Evolutionary conservation across 2,888 invertebrate species (phyloP).

Genomic region (Panopea generosa): DNA sequence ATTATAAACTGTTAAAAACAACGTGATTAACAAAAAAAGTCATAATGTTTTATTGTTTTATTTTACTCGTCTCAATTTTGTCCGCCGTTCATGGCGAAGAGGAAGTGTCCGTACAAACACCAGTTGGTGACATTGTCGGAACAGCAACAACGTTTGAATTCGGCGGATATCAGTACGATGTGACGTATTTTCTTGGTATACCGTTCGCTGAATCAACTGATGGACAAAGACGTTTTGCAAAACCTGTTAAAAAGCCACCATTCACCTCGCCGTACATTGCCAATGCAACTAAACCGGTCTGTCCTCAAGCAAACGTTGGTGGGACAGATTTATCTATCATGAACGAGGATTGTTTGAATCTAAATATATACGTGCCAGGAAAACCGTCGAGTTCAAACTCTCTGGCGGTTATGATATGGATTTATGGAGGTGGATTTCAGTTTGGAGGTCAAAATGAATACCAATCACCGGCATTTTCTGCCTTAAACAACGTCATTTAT

Average conservation of each 20-base stretch:
- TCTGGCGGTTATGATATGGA: conserved; percentile 20
- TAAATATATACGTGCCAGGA: conserved; percentile 32
- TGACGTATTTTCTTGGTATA: conserved; percentile 22
- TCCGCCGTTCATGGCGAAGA: not conserved
- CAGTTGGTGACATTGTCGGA: conserved; percentile 26
- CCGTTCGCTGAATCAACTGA: conserved; percentile 33
- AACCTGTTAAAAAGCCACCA: conserved; percentile 23
- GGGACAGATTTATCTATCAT: not conserved
- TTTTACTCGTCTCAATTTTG: too few species aligned
- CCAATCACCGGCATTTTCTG: not conserved
- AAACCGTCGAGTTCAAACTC: not conserved
- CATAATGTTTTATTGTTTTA: too few species aligned
- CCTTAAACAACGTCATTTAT: conserved; percentile 11
- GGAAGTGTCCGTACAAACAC: conserved; percentile 14
- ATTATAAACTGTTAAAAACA: too few species aligned
- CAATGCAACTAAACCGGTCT: not conserved
- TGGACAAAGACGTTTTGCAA: conserved; percentile 20
- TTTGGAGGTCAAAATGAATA: conserved; percentile 1
- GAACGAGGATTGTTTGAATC: conserved; percentile 35
- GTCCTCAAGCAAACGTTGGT: conserved; percentile 17
- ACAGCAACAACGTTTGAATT: not conserved
- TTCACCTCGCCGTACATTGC: conserved; percentile 17
- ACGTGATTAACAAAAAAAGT: too few species aligned
- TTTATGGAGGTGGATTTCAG: conserved; percentile 14
- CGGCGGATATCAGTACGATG: not conserved